Evolutionary conservation across 2,113 vertebrate genomes (phyloP), one percentile per base, ranked within the genome.

Genomic region (Sardina pilchardus): DNA sequence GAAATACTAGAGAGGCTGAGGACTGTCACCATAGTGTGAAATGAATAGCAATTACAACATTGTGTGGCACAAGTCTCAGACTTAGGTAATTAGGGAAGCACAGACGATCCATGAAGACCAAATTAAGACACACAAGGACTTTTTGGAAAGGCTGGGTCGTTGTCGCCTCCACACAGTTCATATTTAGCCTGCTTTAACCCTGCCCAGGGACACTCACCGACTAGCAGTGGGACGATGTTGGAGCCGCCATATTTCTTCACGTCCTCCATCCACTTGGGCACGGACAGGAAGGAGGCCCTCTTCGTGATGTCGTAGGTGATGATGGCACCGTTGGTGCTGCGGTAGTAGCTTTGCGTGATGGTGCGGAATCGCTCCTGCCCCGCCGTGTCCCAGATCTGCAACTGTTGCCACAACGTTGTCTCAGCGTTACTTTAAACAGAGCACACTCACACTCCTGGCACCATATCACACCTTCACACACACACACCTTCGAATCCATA

Each of bases 381-480:
- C 0, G 97, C 97, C 0, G 97, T 97, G 93, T 97, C 97, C 97
- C 97, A 97, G 89, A 97, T 97, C 95, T 97, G 97, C 91, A 97
- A 88, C 97, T 97, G 80, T n/a, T 84, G 71, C 71, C 71, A 78
- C 71, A 78, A 34, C 30, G 30, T 36, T 78, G 71, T 34, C 71
- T 78, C 1, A 82, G 42, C 6, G 24, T 89, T 53, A 88, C 47
- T 19, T 59, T 59, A 4, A 4, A 30, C 19, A 83, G 24, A 9
- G 24, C 42, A 36, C n/a, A 81, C 0, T 17, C 19, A 42, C 34
- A 53, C 53, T 39, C 6, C 26, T 59, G 19, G 53, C 63, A 26
- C 5, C 63, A 30, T 6, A 8, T 30, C 26, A 67, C 6, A 67
- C 26, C 24, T 8, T 12, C n/a, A n/a, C n/a, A n/a, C n/a, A n/a